Conservation (phyloP, 37 sponge, comb jelly and placozoan species). For the Aphrocallistes beatrix region DNA sequence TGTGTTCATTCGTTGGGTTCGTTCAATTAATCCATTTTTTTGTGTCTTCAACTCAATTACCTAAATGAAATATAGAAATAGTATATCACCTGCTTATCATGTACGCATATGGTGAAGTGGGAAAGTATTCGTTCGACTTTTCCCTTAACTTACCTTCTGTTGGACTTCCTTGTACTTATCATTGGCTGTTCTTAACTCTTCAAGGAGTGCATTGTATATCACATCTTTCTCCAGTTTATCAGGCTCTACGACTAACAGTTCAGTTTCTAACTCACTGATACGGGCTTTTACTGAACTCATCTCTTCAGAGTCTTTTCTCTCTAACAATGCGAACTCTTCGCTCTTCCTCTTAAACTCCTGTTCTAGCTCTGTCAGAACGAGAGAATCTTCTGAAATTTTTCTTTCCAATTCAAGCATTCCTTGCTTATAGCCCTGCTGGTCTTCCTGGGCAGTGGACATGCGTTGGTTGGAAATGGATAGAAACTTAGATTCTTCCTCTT, state of each 20-base stretch:
- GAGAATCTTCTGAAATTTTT: background rate
- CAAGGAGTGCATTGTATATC: background rate
- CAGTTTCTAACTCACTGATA: background rate
- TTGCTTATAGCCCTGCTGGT: background rate
- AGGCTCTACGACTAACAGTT: background rate
- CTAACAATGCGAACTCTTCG: background rate
- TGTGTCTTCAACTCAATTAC: background rate
- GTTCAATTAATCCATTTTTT: background rate
- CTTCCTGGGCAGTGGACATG: background rate
- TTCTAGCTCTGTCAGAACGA: background rate
- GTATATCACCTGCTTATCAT: background rate
- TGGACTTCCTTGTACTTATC: background rate
- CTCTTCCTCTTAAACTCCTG: background rate
- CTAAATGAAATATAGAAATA: background rate
- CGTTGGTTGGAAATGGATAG: background rate
- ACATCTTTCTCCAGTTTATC: background rate
- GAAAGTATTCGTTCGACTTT: no score
- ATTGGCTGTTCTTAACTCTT: background rate
- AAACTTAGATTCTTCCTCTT: background rate
- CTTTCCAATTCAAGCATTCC: background rate
- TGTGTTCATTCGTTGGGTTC: background rate
- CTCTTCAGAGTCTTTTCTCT: background rate
- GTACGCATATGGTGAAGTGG: no score
- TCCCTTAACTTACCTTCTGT: background rate
- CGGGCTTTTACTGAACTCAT: background rate